Percentiles rank a stretch among this genome's conserved stretches.
Evolutionary conservation across 2,797 vertebrate species (phyloP).

Genomic region (Zalophus californianus): DNA sequence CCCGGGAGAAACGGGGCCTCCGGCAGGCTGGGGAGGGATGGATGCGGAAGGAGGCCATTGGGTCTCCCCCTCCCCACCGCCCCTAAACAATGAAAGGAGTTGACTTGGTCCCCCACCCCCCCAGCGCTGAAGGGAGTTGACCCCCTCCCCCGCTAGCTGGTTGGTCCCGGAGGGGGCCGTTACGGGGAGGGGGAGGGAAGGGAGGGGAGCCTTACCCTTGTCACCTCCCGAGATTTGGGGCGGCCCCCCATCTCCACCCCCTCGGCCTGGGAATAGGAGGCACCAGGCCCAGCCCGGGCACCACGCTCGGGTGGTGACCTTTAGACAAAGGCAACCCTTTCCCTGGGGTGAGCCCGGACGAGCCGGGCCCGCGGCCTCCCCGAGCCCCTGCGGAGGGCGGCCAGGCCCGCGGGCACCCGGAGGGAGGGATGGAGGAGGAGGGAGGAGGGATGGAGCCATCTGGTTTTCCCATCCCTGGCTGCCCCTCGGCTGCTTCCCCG

Average conservation of each 20-base stretch:
- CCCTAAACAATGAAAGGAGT: constrained; percentile 79
- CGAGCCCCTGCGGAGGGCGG: constrained; percentile 70
- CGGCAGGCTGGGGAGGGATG: background rate
- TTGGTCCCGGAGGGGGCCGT: constrained; percentile 38
- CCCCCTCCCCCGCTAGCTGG: constrained; percentile 56
- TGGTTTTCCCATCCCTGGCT: constrained; percentile 73
- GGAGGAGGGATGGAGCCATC: constrained; percentile 70
- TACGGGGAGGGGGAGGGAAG: background rate
- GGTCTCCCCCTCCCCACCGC: constrained; percentile 58
- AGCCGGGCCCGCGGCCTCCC: constrained; percentile 54
- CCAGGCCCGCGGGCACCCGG: constrained; percentile 68
- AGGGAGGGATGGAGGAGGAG: constrained; percentile 69
- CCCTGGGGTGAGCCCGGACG: constrained; percentile 72
- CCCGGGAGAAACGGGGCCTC: constrained; percentile 14
- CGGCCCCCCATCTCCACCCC: constrained; percentile 55
- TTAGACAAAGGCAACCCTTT: constrained; percentile 83
- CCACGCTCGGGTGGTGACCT: constrained; percentile 82
- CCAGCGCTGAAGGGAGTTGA: constrained; percentile 20
- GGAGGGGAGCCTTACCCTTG: constrained; percentile 51
- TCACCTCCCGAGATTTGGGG: constrained; percentile 64
- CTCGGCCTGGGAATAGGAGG: constrained; percentile 58
- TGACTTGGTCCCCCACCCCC: constrained; percentile 65
- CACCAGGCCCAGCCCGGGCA: constrained; percentile 77
- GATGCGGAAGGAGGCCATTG: constrained; percentile 53
- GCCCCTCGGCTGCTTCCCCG: constrained; percentile 47